These are phyloP conservation scores for Parapsyche elsis DNA, from an alignment of 1,140 invertebrate genomes.

Conservation along the genomic window DNA sequence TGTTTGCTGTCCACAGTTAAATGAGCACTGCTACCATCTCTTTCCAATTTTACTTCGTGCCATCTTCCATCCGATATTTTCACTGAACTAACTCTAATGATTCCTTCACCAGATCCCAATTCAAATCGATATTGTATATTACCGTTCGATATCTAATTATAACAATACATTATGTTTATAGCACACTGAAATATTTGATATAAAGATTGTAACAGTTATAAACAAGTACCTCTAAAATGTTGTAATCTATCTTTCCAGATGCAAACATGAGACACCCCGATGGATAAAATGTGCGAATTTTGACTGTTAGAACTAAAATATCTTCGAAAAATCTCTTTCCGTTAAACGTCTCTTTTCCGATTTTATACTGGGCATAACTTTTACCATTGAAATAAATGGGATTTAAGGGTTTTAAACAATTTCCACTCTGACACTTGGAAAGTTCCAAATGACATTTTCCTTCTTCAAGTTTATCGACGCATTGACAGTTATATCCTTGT, in stretches of 20 bases:
- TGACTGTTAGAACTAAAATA: conserved; percentile 78
- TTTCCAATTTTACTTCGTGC: conserved; percentile 83
- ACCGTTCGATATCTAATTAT: conserved; percentile 72
- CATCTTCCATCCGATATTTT: conserved; percentile 86
- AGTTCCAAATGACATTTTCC: conserved; percentile 75
- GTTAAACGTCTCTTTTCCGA: conserved; percentile 69
- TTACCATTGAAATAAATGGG: conserved; percentile 86
- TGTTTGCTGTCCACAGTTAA: conserved; percentile 80
- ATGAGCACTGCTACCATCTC: conserved; percentile 78
- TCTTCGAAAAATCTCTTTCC: conserved; percentile 75
- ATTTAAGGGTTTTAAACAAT: conserved; percentile 75
- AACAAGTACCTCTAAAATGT: conserved; percentile 77
- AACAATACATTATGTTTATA: conserved; percentile 6
- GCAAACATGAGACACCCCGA: conserved; percentile 87
- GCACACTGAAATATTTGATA: background rate
- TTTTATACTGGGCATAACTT: conserved; percentile 84
- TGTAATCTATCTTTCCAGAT: conserved; percentile 85
- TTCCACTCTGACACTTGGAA: conserved; percentile 73
- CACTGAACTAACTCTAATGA: conserved; percentile 77
- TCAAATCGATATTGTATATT: conserved; percentile 87
- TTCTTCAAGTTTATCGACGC: conserved; percentile 79
- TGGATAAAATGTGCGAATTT: conserved; percentile 82
- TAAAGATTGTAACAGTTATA: background rate
- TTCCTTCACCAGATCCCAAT: conserved; percentile 85
- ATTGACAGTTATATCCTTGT: conserved; percentile 80